phyloP scores from a whole-genome alignment of 2,888 invertebrate species.

The Cerceris rybyensis region DNA sequence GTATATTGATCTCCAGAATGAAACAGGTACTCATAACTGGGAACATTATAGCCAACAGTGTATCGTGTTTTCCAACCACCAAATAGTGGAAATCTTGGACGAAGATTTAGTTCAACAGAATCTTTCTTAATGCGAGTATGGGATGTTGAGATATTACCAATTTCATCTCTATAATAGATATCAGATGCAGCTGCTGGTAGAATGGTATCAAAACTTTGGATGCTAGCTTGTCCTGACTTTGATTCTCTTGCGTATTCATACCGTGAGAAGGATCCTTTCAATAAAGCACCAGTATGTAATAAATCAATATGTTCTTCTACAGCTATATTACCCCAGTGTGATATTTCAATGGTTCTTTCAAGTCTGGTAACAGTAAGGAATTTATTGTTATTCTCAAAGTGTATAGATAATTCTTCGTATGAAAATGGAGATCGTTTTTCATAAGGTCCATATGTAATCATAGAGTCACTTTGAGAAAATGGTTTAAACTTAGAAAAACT shows the following conservation, averaged over 20 bases:
- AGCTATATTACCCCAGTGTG: slow-evolving; percentile 99
- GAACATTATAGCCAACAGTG: slow-evolving; percentile 97
- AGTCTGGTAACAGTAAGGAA: slow-evolving; percentile 96
- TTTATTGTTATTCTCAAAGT: slow-evolving; percentile 98
- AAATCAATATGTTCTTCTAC: slow-evolving; percentile 97
- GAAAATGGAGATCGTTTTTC: slow-evolving; percentile 86
- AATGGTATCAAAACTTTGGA: slow-evolving; percentile 94
- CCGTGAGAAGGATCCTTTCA: slow-evolving; percentile 97
- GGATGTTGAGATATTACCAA: slow-evolving; percentile 99
- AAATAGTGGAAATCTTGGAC: slow-evolving; percentile 98
- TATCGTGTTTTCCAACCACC: slow-evolving; percentile 99
- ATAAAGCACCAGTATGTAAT: slow-evolving; percentile 94
- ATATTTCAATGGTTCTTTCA: slow-evolving; percentile 95
- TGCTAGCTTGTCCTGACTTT: slow-evolving; percentile 92
- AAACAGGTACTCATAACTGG: slow-evolving; percentile 97
- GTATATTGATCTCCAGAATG: slow-evolving; percentile 90
- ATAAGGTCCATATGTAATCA: slow-evolving; percentile 95
- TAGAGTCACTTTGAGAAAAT: slow-evolving; percentile 89
- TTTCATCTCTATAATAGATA: slow-evolving; percentile 98
- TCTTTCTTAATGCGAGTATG: slow-evolving; percentile 94
- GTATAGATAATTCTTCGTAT: slow-evolving; percentile 88
- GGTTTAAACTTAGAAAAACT: slow-evolving; percentile 92
- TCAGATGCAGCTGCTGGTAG: slow-evolving; percentile 95
- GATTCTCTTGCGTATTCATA: slow-evolving; percentile 98
- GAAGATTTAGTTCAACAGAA: slow-evolving; percentile 96